phyloP scores from a whole-genome alignment of 2,888 invertebrate genomes.

The Pristionchus exspectatus region DNA sequence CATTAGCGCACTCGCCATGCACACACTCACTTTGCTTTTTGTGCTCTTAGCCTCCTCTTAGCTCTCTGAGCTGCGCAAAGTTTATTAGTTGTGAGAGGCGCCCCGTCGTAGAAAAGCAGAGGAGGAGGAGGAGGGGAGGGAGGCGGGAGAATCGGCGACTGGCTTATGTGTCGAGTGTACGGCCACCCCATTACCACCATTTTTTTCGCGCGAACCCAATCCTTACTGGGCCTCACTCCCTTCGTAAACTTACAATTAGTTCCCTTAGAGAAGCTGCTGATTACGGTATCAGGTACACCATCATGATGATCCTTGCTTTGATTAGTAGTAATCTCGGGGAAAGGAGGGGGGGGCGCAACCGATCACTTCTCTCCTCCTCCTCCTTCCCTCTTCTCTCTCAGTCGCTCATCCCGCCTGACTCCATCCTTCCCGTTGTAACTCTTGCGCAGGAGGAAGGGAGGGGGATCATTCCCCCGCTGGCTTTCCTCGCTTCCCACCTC shows the following conservation, averaged over 20 bases:
- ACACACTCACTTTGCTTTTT: background rate
- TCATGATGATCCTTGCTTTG: background rate
- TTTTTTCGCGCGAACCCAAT: background rate
- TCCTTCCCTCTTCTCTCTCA: background rate
- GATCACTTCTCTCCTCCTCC: slow-evolving; percentile 29
- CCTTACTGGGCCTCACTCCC: too few species aligned
- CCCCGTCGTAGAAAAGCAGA: background rate
- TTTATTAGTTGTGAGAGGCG: slow-evolving; percentile 51
- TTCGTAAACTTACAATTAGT: too few species aligned
- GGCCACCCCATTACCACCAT: background rate
- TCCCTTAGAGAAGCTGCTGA: background rate
- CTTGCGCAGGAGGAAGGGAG: slow-evolving; percentile 31
- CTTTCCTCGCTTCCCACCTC: background rate
- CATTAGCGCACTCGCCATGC: background rate
- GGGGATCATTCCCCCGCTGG: slow-evolving; percentile 15
- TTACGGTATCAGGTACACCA: background rate
- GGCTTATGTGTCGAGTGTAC: slow-evolving; percentile 45
- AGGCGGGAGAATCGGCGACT: background rate
- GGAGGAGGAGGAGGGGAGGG: slow-evolving; percentile 4
- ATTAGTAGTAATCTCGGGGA: background rate
- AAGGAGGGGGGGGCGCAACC: background rate
- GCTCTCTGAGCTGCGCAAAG: slow-evolving; percentile 42
- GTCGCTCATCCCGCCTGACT: background rate
- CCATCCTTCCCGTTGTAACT: slow-evolving; percentile 6
- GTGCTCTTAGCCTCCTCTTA: slow-evolving; percentile 35